Evolutionary conservation across 2,888 invertebrate genomes (phyloP).

Genomic region (Dryobota labecula): DNA sequence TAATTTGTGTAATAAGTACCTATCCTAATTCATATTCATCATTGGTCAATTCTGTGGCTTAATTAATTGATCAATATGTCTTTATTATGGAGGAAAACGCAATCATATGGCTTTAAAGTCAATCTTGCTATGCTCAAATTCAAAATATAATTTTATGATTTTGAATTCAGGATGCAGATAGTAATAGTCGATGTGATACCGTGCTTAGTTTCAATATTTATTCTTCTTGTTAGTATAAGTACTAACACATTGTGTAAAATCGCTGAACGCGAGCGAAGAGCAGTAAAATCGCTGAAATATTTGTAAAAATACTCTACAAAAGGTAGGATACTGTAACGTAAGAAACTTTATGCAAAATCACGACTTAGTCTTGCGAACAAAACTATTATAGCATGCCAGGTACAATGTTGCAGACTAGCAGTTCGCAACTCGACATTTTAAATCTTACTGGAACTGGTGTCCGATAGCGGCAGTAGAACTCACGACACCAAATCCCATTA

Average conservation of each 20-base stretch:
- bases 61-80: background rate
- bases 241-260: conserved; percentile 30
- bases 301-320: conserved; percentile 61
- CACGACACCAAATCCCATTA: conserved; percentile 85
- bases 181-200: background rate
- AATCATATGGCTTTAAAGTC: background rate
- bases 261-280: conserved; percentile 25
- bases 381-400: conserved; percentile 51
- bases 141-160: conserved; percentile 3
- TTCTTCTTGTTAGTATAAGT: conserved; percentile 11
- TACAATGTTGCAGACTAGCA: conserved; percentile 71
- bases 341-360: conserved; percentile 70
- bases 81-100: background rate
- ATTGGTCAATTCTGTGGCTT: background rate
- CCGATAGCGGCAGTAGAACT: conserved; percentile 63
- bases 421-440: conserved; percentile 76
- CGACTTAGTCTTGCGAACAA: conserved; percentile 52
- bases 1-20: too few species aligned
- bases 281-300: conserved; percentile 46
- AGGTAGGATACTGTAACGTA: conserved; percentile 60
- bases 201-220: conserved; percentile 39
- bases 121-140: background rate
- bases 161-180: background rate
- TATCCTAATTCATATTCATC: too few species aligned
- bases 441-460: conserved; percentile 71